A percentile compares a stretch with the other conserved stretches of the same genome.
Conservation (phyloP, 2,888 invertebrate genomes). For the Mechanitis mazaeus region DNA sequence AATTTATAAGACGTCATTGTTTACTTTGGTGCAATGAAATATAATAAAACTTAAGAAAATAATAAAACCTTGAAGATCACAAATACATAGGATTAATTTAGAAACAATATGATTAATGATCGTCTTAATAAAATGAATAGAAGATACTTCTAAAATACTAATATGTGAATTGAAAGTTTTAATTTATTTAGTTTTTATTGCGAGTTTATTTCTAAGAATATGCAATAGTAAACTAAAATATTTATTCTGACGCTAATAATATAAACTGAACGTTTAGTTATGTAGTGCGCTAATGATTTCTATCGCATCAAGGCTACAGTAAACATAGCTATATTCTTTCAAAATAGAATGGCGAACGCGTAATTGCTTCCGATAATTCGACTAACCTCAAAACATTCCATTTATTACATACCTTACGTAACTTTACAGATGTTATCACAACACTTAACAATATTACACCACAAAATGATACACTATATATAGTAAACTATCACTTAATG, state of each 20-base stretch:
- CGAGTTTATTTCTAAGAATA: not conserved
- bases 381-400: conserved; percentile 45
- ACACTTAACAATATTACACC: conserved; percentile 21
- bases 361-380: conserved; percentile 30
- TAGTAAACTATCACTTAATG: conserved; percentile 23
- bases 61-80: no score
- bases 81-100: no score
- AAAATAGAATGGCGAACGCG: conserved; percentile 31
- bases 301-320: conserved; percentile 22
- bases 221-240: not conserved
- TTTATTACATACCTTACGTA: conserved; percentile 39
- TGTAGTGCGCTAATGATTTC: conserved; percentile 13
- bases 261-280: conserved; percentile 8
- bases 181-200: conserved; percentile 2
- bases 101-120: no score
- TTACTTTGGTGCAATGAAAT: no score
- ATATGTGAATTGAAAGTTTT: not conserved
- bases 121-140: no score
- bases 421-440: conserved; percentile 28
- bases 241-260: conserved; percentile 4
- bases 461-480: conserved; percentile 25
- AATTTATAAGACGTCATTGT: no score
- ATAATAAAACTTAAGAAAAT: no score
- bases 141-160: not conserved
- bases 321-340: conserved; percentile 19